Conservation (phyloP, 2,113 vertebrate species). For the Takifugu bimaculatus region DNA sequence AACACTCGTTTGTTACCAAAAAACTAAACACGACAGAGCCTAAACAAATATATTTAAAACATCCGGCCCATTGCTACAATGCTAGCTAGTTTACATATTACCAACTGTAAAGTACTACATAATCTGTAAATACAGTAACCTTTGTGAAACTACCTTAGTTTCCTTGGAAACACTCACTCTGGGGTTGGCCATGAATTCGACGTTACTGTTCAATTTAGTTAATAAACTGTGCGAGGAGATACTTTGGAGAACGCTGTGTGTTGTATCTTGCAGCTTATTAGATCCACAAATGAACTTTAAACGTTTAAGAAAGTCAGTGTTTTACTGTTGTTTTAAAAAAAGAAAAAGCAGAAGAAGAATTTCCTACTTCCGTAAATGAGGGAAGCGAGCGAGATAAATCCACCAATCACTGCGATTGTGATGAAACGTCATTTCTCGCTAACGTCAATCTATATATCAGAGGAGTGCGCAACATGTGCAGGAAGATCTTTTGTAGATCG, state of each 20-base stretch:
- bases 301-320: no score
- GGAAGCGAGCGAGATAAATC: neutral
- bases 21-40: no score
- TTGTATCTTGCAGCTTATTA: no score
- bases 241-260: neutral
- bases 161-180: conserved; percentile 48
- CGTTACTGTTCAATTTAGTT: no score
- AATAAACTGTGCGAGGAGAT: neutral
- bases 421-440: neutral
- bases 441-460: neutral
- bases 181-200: conserved; percentile 58
- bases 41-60: neutral
- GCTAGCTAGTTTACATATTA: conserved; percentile 24
- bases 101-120: neutral
- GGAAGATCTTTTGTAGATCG: neutral
- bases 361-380: no score
- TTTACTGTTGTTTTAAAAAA: no score
- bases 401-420: neutral
- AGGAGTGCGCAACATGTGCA: fast-evolving
- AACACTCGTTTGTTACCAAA: no score
- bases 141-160: neutral
- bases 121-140: neutral
- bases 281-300: no score
- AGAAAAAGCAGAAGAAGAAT: no score
- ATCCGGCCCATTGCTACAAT: neutral